Evolutionary conservation across 1,140 invertebrate species (phyloP).

Genomic region (Pseudomyrmex sp.): DNA sequence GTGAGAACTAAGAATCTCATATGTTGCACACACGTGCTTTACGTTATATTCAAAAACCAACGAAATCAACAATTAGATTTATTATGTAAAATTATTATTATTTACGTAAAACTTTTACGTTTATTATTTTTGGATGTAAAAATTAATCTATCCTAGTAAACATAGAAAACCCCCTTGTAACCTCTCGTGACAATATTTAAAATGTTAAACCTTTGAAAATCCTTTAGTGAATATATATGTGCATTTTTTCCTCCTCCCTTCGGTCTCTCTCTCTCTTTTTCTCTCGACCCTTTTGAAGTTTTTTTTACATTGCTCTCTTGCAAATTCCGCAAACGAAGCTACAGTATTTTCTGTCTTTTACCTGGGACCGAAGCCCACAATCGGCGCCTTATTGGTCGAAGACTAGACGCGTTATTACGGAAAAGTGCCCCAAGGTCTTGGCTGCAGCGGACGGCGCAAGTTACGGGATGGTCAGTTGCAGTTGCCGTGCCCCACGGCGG

Average conservation of each 20-base stretch:
- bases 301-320: not conserved
- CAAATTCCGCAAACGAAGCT: not conserved
- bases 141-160: not conserved
- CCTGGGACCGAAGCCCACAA: not conserved
- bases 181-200: not conserved
- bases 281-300: not conserved
- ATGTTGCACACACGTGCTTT: not conserved
- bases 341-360: constrained; percentile 1
- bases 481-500: constrained; percentile 14
- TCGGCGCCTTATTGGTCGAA: not conserved
- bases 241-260: no score
- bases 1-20: constrained; percentile 26
- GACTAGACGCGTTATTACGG: constrained; percentile 35
- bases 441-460: constrained; percentile 21
- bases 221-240: not conserved
- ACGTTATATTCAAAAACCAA: not conserved
- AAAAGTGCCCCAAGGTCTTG: constrained; percentile 44
- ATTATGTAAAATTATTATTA: not conserved
- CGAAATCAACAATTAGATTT: not conserved
- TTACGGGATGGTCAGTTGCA: constrained; percentile 50
- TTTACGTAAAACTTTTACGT: no score
- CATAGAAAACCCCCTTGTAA: not conserved
- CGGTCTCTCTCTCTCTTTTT: no score
- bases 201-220: not conserved
- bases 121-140: no score